Percentiles rank a stretch among this genome's conserved stretches.
These are phyloP conservation scores for Tauraco erythrolophus DNA, from an alignment of 2,113 vertebrate species.

Conservation along the genomic window DNA sequence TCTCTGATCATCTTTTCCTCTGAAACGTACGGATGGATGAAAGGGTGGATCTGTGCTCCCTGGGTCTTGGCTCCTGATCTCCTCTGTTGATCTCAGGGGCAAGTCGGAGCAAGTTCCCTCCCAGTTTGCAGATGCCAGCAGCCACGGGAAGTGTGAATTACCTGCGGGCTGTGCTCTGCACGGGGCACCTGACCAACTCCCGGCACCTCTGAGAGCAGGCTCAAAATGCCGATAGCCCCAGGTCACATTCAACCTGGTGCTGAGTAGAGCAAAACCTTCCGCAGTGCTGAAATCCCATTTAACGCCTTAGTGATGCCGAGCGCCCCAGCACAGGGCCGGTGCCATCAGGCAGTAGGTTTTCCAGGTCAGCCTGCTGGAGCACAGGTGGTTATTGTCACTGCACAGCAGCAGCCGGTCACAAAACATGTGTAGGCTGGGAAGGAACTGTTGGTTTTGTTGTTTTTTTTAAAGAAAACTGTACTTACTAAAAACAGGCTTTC, in stretches of 20 bases:
- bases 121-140: neutral
- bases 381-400: accelerated
- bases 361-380: neutral
- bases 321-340: neutral
- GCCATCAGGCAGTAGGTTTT: accelerated
- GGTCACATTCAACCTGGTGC: accelerated
- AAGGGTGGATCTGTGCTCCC: neutral
- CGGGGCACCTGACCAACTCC: neutral
- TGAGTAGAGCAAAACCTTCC: neutral
- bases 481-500: neutral
- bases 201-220: neutral
- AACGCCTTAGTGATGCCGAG: too few species aligned
- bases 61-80: neutral
- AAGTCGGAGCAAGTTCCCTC: neutral
- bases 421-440: accelerated
- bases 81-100: neutral
- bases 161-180: neutral
- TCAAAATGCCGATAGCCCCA: neutral
- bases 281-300: neutral
- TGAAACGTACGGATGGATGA: neutral
- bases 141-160: neutral
- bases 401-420: neutral
- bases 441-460: neutral
- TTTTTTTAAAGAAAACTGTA: neutral
- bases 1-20: neutral